A percentile compares a stretch with the other conserved stretches of the same genome.
phyloP scores from a whole-genome alignment of 92 coral and sea anemone genomes.

The Heteractis magnifica region DNA sequence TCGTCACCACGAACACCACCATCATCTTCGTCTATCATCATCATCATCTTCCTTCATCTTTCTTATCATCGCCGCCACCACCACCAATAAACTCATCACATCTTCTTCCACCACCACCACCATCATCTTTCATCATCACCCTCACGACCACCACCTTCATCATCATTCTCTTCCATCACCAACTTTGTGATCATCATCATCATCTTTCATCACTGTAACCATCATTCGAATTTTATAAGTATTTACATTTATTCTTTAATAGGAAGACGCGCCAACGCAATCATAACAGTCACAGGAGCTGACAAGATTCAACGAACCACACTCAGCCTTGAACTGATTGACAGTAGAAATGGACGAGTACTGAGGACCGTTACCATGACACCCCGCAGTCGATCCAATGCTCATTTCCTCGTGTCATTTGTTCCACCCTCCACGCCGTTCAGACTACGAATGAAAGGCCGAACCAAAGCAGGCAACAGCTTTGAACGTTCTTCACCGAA shows the following conservation, averaged over 20 bases:
- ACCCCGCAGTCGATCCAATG: slow-evolving; percentile 56
- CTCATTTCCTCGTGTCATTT: slow-evolving; percentile 66
- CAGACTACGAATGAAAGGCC: slow-evolving; percentile 64
- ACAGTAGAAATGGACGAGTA: slow-evolving; percentile 27
- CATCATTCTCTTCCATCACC: no score
- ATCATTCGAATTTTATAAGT: not conserved
- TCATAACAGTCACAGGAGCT: slow-evolving; percentile 74
- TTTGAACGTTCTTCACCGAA: slow-evolving; percentile 63
- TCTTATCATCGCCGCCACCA: no score
- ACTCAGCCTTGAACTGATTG: slow-evolving; percentile 56
- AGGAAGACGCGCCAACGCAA: slow-evolving; percentile 58
- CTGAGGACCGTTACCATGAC: slow-evolving; percentile 38
- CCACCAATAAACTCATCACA: no score
- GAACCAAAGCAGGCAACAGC: slow-evolving; percentile 55
- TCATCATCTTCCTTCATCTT: no score
- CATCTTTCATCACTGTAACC: no score
- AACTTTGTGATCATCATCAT: no score
- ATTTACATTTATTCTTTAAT: not conserved
- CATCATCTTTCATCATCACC: no score
- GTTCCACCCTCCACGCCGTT: slow-evolving; percentile 67
- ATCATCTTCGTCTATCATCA: no score
- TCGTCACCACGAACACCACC: no score
- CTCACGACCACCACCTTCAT: no score
- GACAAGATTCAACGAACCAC: slow-evolving; percentile 40
- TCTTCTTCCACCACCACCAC: no score